Conservation (phyloP, 2,888 invertebrate genomes). For the Clitarchus hookeri region DNA sequence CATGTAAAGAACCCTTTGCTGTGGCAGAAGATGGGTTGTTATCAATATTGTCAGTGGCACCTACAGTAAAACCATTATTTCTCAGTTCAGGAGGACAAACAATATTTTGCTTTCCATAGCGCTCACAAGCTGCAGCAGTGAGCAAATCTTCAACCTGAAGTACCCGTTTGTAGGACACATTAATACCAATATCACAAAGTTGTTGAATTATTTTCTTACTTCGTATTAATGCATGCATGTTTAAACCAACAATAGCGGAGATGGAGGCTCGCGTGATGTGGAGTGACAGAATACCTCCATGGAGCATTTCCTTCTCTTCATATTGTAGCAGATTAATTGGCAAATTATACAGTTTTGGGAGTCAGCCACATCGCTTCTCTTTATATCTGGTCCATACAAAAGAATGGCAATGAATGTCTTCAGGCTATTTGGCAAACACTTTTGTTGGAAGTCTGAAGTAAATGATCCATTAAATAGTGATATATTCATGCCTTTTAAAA, state of each 20-base stretch:
- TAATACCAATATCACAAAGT: not conserved
- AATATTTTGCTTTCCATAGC: not conserved
- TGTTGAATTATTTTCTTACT: slow-evolving; percentile 17
- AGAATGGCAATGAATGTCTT: not conserved
- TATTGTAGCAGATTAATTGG: not conserved
- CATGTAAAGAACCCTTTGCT: not conserved
- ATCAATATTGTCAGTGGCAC: not conserved
- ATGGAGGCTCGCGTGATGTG: not conserved
- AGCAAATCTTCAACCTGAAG: not conserved
- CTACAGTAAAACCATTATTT: not conserved
- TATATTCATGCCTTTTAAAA: not conserved
- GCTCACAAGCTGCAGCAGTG: slow-evolving; percentile 15
- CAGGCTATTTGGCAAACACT: not conserved
- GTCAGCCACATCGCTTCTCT: not conserved
- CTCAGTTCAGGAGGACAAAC: not conserved
- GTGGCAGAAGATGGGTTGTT: slow-evolving; percentile 1
- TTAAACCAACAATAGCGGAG: not conserved
- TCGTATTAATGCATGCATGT: not conserved
- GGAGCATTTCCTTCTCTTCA: not conserved
- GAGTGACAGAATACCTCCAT: not conserved
- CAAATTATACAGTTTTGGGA: not conserved
- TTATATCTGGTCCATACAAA: slow-evolving; percentile 1
- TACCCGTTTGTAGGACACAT: not conserved
- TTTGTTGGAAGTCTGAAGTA: not conserved
- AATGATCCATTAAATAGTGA: not conserved